A percentile compares a stretch with the other conserved stretches of the same genome.
These are phyloP conservation scores for Cladopsammia gracilis DNA, from an alignment of 64 coral and sea anemone genomes.

Conservation along the genomic window DNA sequence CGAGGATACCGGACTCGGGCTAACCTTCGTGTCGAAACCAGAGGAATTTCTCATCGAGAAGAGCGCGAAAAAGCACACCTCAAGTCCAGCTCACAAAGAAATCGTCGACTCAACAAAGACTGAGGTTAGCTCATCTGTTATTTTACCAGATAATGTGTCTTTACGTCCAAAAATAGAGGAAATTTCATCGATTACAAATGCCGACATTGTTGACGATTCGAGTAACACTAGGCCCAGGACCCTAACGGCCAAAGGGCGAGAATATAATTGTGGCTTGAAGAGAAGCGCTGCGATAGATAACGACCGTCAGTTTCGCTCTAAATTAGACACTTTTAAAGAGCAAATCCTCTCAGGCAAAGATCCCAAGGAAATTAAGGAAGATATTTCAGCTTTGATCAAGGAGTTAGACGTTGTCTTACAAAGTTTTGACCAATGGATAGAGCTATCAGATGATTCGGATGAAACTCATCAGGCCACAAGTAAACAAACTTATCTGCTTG, in stretches of 20 bases:
- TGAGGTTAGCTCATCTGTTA: conserved; percentile 20
- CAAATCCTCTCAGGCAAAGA: background rate
- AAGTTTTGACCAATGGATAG: conserved; percentile 52
- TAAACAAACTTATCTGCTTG: background rate
- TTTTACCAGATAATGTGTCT: background rate
- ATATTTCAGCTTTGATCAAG: conserved; percentile 15
- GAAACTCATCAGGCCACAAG: conserved; percentile 9
- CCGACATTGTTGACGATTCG: background rate
- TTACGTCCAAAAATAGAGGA: conserved; percentile 2
- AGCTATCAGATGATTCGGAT: background rate
- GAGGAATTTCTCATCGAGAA: conserved; percentile 10
- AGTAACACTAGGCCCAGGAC: conserved; percentile 22
- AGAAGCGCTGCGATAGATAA: background rate
- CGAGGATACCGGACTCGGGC: background rate
- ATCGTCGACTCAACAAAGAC: background rate
- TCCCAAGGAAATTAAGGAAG: conserved; percentile 10
- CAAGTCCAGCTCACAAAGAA: conserved; percentile 1
- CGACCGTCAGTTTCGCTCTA: conserved; percentile 9
- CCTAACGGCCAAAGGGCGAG: conserved; percentile 6
- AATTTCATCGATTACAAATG: background rate
- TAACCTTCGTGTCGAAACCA: background rate
- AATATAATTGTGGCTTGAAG: conserved; percentile 27
- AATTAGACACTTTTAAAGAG: conserved; percentile 17
- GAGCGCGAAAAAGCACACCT: background rate
- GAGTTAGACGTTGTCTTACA: conserved; percentile 16